Evolutionary conservation across 2,113 vertebrate genomes (phyloP).

Genomic region (Caranx melampygus): DNA sequence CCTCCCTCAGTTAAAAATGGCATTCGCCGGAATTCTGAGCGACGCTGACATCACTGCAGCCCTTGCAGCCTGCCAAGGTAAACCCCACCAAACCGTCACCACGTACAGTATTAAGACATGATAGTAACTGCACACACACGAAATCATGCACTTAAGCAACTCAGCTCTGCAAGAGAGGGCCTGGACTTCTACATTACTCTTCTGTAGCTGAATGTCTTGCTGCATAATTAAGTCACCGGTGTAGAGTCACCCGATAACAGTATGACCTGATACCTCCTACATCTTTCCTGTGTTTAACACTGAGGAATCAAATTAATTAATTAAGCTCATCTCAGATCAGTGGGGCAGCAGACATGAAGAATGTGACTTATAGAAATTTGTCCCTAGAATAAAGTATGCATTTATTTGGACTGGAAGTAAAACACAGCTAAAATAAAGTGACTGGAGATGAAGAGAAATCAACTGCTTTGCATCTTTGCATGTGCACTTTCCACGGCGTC

Average conservation of each 20-base stretch:
- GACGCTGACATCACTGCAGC: conserved; percentile 87
- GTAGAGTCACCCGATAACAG: not conserved
- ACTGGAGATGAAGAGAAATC: not conserved
- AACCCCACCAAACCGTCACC: not conserved
- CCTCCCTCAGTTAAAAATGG: conserved; percentile 78
- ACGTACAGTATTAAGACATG: not conserved
- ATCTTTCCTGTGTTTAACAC: conserved; percentile 3
- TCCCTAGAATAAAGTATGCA: not conserved
- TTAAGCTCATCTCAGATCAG: not conserved
- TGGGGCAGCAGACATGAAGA: not conserved
- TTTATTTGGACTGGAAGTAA: not conserved
- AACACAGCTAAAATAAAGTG: not conserved
- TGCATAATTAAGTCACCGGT: not conserved
- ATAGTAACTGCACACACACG: not conserved
- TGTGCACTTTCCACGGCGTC: not conserved
- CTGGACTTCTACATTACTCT: not conserved
- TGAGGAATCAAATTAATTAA: not conserved
- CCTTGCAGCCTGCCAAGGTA: conserved; percentile 85
- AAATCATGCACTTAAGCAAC: not conserved
- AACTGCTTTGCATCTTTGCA: not conserved
- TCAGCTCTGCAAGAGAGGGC: not conserved
- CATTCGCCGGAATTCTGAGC: conserved; percentile 81
- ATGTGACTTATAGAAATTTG: not conserved
- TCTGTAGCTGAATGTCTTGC: not conserved
- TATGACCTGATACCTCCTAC: not conserved